Base-by-base conservation (phyloP, 2,888 invertebrate species). In the Stenodera caucasica region DNA sequence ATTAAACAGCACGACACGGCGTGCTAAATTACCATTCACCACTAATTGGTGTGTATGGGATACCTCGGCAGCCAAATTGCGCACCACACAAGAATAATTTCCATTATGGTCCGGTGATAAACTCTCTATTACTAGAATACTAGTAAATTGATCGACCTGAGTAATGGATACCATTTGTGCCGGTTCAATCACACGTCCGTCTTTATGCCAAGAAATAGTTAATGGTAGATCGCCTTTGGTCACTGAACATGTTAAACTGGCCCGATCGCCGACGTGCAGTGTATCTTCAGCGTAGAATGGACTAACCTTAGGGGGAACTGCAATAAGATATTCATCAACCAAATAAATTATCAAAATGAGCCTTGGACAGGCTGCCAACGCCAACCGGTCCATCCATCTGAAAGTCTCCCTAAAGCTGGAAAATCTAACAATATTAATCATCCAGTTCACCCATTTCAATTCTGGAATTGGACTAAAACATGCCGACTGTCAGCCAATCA, bases 301-400 rank as follows among this genome's bases (percentile, higher is more conserved):
- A 81, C 88, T 89, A 82, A 90, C 85, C 84, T 89, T 90, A 73
- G 90, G 90, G 75, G 90, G 90, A 83, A 90, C 90, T 87, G 86
- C 70, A 85, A 84, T 72, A 60, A 75, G 67, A 73, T 56, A 63
- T 15, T 55, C 40, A 57, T 68, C 61, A 65, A 60, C 32, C 59
- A 55, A 49, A 54, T 15, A 45, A 23, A 40, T 29, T 52, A 40
- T 30, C 30, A 51, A 60, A 55, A 49, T 32, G 29, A 29, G 7
- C 23, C 35, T 9, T 3, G 3, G 53, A 53, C 14, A 18, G 8
- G 12, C 37, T 53, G 45, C 53, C 23, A 26, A 53, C 37, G 18
- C 21, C 52, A 52, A 18, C 30, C 12, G 30, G 52, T 26, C 26
- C 35, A 4, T 35, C n/a, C 53, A 18, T 15, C 53, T 53, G 11